phyloP scores from a whole-genome alignment of 2,797 vertebrate genomes.

The Anableps anableps region DNA sequence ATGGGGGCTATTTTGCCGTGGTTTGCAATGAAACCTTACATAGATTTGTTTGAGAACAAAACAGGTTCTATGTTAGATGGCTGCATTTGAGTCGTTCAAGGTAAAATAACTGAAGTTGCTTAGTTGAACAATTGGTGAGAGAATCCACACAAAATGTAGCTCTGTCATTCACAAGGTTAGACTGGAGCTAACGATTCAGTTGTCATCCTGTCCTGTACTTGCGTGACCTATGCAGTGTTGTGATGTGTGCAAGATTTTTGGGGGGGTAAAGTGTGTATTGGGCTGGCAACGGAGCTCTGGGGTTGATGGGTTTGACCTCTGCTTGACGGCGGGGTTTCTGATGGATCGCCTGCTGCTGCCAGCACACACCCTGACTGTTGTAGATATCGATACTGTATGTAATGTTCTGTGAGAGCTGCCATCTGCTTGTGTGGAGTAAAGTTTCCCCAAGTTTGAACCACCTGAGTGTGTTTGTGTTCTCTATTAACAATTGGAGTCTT shows the following conservation, averaged over 20 bases:
- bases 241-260: conserved; percentile 43
- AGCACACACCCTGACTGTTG: conserved; percentile 50
- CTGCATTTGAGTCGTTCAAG: background rate
- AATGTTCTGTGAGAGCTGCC: conserved; percentile 16
- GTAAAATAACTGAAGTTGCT: conserved; percentile 5
- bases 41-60: background rate
- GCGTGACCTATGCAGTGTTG: conserved; percentile 41
- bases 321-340: conserved; percentile 63
- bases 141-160: background rate
- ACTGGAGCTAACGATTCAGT: conserved; percentile 15
- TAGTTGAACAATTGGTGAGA: background rate
- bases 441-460: conserved; percentile 1
- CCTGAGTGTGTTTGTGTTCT: conserved; percentile 3
- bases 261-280: conserved; percentile 49
- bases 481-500: conserved; percentile 3
- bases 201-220: conserved; percentile 24
- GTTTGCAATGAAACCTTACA: background rate
- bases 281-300: conserved; percentile 65
- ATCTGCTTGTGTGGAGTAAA: conserved; percentile 24
- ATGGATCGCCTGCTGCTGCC: conserved; percentile 67
- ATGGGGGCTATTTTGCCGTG: background rate
- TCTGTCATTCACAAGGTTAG: conserved; percentile 6
- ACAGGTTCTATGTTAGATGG: background rate
- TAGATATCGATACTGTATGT: conserved; percentile 38
- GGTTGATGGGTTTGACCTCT: conserved; percentile 81